These are phyloP conservation scores for Silurus asotus DNA, from an alignment of 2,113 vertebrate species.

Conservation along the genomic window DNA sequence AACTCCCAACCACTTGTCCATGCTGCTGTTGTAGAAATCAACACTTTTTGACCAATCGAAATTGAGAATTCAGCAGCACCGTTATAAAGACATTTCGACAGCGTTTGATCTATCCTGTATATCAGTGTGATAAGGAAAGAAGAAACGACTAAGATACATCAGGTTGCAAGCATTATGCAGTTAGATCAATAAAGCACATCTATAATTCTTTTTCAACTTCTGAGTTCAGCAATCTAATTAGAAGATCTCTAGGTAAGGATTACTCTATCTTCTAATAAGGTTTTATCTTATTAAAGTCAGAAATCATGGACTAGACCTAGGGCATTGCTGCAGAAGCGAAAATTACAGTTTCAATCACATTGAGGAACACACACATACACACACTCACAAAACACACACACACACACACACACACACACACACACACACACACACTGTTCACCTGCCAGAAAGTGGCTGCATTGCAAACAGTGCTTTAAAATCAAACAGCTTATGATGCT, in stretches of 20 bases:
- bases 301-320: slow-evolving; percentile 50
- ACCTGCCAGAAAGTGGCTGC: slow-evolving; percentile 34
- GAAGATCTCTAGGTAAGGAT: slow-evolving; percentile 18
- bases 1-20: neutral
- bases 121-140: neutral
- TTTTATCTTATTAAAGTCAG: slow-evolving; percentile 16
- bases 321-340: slow-evolving; percentile 49
- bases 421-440: slow-evolving; percentile 1
- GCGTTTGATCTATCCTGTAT: neutral
- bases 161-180: neutral
- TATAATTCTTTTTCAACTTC: slow-evolving; percentile 6
- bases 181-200: slow-evolving; percentile 9
- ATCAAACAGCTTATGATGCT: slow-evolving; percentile 15
- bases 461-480: slow-evolving; percentile 20
- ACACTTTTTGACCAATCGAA: neutral
- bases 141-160: neutral
- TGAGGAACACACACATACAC: slow-evolving; percentile 1
- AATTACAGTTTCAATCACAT: slow-evolving; percentile 64
- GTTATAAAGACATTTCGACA: neutral
- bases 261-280: slow-evolving; percentile 15
- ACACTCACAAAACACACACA: slow-evolving; percentile 25
- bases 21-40: neutral
- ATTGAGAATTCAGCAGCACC: neutral
- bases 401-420: slow-evolving; percentile 22
- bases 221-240: neutral